A percentile compares a stretch with the other conserved stretches of the same genome.
Evolutionary conservation across 1,140 invertebrate genomes (phyloP).

Genomic region (Grapholita molesta): DNA sequence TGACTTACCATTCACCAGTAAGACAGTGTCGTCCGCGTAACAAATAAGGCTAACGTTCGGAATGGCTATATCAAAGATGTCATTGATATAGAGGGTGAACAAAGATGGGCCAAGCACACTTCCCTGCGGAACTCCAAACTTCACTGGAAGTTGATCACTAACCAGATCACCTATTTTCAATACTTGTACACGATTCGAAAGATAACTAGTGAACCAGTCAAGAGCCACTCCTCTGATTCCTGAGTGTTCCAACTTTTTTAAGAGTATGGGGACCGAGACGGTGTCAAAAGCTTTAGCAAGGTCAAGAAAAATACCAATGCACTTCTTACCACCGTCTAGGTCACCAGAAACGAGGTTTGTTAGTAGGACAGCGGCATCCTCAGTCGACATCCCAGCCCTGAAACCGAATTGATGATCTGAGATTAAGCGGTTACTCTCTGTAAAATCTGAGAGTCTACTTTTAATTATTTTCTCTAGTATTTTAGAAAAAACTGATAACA

Average conservation of each 20-base stretch:
- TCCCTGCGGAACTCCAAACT: conserved; percentile 17
- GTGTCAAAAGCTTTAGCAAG: conserved; percentile 20
- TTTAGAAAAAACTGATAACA: background rate
- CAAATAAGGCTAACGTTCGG: background rate
- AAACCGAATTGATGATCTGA: conserved; percentile 14
- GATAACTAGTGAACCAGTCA: conserved; percentile 17
- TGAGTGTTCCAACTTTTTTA: conserved; percentile 7
- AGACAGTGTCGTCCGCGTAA: conserved; percentile 18
- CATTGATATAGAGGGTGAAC: conserved; percentile 14
- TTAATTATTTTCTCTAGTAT: conserved; percentile 17
- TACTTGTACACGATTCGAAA: background rate
- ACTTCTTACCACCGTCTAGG: background rate
- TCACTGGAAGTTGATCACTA: background rate
- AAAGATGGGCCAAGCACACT: conserved; percentile 17
- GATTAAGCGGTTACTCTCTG: background rate
- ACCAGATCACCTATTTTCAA: background rate
- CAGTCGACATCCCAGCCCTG: background rate
- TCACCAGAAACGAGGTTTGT: background rate
- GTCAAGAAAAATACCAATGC: conserved; percentile 14
- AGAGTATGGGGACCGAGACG: conserved; percentile 11
- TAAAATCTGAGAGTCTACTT: background rate
- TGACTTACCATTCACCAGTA: background rate
- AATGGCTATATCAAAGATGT: background rate
- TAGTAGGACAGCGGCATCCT: background rate
- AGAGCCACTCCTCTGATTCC: conserved; percentile 2